Evolutionary conservation across 2,113 vertebrate species (phyloP), one percentile per base, ranked within the genome.

Genomic region (Colinus virginianus): DNA sequence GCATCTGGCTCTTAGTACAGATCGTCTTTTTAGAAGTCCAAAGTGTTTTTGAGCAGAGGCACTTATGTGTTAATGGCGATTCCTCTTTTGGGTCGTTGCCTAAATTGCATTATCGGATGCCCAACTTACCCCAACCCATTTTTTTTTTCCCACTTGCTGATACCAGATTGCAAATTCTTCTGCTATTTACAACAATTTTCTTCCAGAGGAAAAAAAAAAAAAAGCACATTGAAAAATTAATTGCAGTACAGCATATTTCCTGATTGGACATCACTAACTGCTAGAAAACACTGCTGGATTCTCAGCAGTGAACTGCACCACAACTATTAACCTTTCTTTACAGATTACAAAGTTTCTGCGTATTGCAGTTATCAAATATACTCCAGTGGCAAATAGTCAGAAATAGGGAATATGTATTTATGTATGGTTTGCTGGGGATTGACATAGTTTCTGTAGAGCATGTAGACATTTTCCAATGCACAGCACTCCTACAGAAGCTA

Each of bases 1-100:
- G 86, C 88, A 93, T 95, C 94, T 96, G 95, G 85, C 61, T 87
- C 83, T 87, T 58, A 90, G 53, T 78, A 81, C 88, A 93, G 75
- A 84, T 68, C 20, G 7, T 38, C 36, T 38, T 38, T 38, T 90
- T 70, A 58, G 81, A 84, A 70, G 48, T 61, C 88, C 36, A 25
- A 74, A 48, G 55, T 70, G 10, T 59, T 64, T 91, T 63, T 87
- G 66, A 93, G 62, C 69, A 86, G 58, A 6, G 7, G 48, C 63
- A 19, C 32, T 87, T 30, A 9, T 58, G 22, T 74, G 43, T 59
- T 79, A 70, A 22, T 43, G n/a, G 64, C 77, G 78, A 40, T 76
- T 84, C 79, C 80, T 94, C 38, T 74, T 64, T 49, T 84, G 76
- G 56, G 71, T 40, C 56, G 28, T 85, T 80, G 78, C 56, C 78